A percentile compares a stretch with the other conserved stretches of the same genome.
Evolutionary conservation across 2,888 invertebrate genomes (phyloP).

Genomic region (Baronia brevicornis): DNA sequence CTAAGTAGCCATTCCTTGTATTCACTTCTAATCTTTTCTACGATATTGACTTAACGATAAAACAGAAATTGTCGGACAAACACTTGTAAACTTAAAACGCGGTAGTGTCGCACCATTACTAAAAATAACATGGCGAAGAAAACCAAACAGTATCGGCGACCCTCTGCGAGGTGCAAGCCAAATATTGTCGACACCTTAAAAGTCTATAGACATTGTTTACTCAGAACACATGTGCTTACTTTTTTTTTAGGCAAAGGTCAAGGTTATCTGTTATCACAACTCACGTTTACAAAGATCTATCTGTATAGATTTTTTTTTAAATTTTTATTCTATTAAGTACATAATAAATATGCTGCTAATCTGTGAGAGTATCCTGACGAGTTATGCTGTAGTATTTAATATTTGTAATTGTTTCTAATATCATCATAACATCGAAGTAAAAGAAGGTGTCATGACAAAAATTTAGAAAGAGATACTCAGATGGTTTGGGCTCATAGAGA

Average conservation of each 20-base stretch:
- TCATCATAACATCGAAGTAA: too few species aligned
- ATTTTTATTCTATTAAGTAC: slow-evolving; percentile 10
- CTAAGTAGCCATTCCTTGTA: too few species aligned
- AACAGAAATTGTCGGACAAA: slow-evolving; percentile 5
- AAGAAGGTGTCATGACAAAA: too few species aligned
- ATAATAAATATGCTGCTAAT: slow-evolving; percentile 10
- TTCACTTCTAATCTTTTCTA: too few species aligned
- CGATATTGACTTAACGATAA: slow-evolving; percentile 1
- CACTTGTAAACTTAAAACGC: slow-evolving; percentile 8
- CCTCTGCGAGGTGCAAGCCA: slow-evolving; percentile 8
- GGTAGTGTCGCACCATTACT: slow-evolving; percentile 9
- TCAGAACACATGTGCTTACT: slow-evolving; percentile 14
- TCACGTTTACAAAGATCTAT: slow-evolving; percentile 11
- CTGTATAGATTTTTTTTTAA: slow-evolving; percentile 7
- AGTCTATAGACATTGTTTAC: slow-evolving; percentile 12
- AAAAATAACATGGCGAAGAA: slow-evolving; percentile 13
- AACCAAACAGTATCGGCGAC: slow-evolving; percentile 8
- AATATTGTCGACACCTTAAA: slow-evolving; percentile 10
- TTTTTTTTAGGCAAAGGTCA: slow-evolving; percentile 10
- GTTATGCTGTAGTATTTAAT: too few species aligned
- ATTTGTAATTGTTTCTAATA: too few species aligned
- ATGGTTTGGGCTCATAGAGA: too few species aligned
- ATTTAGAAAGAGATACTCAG: too few species aligned
- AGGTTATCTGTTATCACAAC: slow-evolving; percentile 13
- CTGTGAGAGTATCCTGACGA: too few species aligned